These are phyloP conservation scores for Pangasianodon gigas DNA, from an alignment of 2,113 vertebrate genomes.

Conservation along the genomic window DNA sequence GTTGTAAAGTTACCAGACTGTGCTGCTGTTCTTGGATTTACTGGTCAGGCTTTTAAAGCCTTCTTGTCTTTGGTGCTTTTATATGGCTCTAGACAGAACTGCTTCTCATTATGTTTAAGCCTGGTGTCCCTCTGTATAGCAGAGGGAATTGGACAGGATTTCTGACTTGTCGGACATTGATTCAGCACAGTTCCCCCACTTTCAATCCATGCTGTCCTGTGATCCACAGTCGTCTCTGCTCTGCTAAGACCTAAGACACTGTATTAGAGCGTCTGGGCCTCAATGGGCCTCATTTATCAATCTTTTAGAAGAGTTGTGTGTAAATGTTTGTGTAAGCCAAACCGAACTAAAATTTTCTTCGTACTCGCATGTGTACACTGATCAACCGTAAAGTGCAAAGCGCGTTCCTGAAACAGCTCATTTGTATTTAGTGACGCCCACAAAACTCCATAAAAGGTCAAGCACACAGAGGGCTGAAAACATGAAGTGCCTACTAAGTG, in stretches of 20 bases:
- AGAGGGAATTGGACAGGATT: slow-evolving; percentile 40
- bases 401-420: background rate
- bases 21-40: slow-evolving; percentile 66
- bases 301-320: background rate
- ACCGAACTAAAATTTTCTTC: background rate
- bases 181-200: slow-evolving; percentile 22
- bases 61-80: slow-evolving; percentile 67
- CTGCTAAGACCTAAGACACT: background rate
- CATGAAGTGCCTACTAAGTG: background rate
- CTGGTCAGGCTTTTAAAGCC: slow-evolving; percentile 69
- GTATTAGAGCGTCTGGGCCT: background rate
- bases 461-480: background rate
- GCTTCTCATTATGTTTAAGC: slow-evolving; percentile 66
- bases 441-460: background rate
- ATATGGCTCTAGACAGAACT: slow-evolving; percentile 63
- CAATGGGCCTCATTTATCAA: background rate
- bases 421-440: background rate
- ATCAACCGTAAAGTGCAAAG: background rate
- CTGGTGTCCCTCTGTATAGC: slow-evolving; percentile 26
- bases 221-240: background rate
- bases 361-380: background rate
- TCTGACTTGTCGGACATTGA: slow-evolving; percentile 28
- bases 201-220: slow-evolving; percentile 14
- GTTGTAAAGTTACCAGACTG: slow-evolving; percentile 61
- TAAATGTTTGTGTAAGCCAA: background rate